A percentile compares a stretch with the other conserved stretches of the same genome.
Evolutionary conservation across 2,888 invertebrate genomes (phyloP).

Genomic region (Didymodactylos carnosus): DNA sequence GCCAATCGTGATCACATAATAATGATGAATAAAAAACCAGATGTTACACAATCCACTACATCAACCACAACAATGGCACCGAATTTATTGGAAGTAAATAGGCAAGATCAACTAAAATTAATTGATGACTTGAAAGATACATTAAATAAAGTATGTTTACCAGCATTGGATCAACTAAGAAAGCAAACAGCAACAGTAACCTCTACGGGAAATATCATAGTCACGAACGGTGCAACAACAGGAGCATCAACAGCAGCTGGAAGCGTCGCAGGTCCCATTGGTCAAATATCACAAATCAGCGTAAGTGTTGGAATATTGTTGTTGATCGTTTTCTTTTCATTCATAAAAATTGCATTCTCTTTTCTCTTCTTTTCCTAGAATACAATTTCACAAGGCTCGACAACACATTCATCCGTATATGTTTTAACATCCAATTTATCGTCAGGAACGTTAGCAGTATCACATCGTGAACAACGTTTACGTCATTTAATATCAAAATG

Average conservation of each 20-base stretch:
- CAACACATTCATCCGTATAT: slow-evolving; percentile 27
- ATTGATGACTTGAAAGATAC: not conserved
- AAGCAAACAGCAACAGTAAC: not conserved
- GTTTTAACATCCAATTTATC: slow-evolving; percentile 20
- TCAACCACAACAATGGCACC: not conserved
- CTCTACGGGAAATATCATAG: not conserved
- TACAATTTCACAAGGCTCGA: not conserved
- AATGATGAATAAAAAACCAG: not conserved
- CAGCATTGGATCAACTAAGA: not conserved
- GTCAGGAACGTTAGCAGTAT: not conserved
- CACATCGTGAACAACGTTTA: not conserved
- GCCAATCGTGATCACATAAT: not conserved
- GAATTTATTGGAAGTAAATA: not conserved
- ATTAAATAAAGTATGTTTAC: not conserved
- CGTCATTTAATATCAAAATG: slow-evolving; percentile 44
- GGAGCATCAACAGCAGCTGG: not conserved
- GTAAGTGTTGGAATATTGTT: slow-evolving; percentile 39
- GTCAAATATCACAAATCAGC: slow-evolving; percentile 27
- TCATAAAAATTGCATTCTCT: not conserved
- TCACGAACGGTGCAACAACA: not conserved
- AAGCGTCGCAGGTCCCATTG: not conserved
- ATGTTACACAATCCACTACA: not conserved
- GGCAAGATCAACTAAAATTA: not conserved
- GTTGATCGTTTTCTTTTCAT: slow-evolving; percentile 2
- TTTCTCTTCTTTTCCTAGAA: not conserved